phyloP scores from a whole-genome alignment of 2,888 invertebrate species.

The Nephrocerus scutellatus region DNA sequence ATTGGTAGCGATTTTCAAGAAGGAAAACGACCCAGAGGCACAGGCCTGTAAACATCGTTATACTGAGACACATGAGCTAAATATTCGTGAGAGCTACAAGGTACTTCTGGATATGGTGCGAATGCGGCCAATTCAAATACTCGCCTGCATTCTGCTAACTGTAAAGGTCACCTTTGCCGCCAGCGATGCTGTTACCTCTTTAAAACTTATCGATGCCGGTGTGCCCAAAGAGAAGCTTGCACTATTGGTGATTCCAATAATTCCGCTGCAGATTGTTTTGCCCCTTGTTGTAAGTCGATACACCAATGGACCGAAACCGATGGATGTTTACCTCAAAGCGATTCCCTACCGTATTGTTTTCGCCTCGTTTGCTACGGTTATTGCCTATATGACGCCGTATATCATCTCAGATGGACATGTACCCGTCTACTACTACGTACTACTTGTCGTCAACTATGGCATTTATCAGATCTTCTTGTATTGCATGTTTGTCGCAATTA shows the following conservation, averaged over 20 bases:
- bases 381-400: conserved; percentile 80
- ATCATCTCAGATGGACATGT: conserved; percentile 54
- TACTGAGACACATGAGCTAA: conserved; percentile 45
- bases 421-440: conserved; percentile 67
- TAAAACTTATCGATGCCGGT: conserved; percentile 93
- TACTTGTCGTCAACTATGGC: conserved; percentile 73
- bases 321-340: conserved; percentile 81
- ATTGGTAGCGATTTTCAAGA: conserved; percentile 80
- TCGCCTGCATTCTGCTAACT: conserved; percentile 77
- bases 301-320: conserved; percentile 80
- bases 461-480: conserved; percentile 92
- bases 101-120: conserved; percentile 75
- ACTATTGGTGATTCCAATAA: conserved; percentile 83
- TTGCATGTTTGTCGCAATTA: conserved; percentile 94
- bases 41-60: too few relatives aligned
- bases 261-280: conserved; percentile 88
- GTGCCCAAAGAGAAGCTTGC: conserved; percentile 94
- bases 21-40: conserved; percentile 55
- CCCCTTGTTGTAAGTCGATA: conserved; percentile 71
- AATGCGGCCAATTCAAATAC: conserved; percentile 71
- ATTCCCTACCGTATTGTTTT: conserved; percentile 82
- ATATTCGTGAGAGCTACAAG: conserved; percentile 67
- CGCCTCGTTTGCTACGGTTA: conserved; percentile 71
- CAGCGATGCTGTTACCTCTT: conserved; percentile 86
- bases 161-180: conserved; percentile 93